phyloP scores from a whole-genome alignment of 1,140 invertebrate genomes.

The Liolophura sinensis region DNA sequence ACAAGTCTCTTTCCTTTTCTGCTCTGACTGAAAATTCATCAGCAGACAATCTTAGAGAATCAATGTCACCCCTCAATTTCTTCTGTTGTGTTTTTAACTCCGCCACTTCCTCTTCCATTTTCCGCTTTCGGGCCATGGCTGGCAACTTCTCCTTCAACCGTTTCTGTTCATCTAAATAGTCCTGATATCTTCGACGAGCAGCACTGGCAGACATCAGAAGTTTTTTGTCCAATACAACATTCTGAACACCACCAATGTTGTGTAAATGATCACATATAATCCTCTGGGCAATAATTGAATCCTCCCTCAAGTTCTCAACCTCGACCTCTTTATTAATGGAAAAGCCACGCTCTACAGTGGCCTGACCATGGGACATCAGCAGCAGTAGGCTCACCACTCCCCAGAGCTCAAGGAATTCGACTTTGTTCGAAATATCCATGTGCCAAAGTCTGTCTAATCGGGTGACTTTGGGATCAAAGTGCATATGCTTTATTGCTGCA shows the following conservation, averaged over 20 bases:
- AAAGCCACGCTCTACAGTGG: slow-evolving; percentile 33
- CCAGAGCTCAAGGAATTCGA: slow-evolving; percentile 14
- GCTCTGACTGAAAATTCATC: slow-evolving; percentile 10
- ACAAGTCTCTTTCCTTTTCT: not conserved
- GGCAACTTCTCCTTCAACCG: too few relatives aligned
- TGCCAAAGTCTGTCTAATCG: slow-evolving; percentile 21
- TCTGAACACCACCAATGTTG: slow-evolving; percentile 10
- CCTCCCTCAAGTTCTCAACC: slow-evolving; percentile 30
- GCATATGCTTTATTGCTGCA: not conserved
- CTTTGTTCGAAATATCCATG: not conserved
- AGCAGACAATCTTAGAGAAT: slow-evolving; percentile 1
- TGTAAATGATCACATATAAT: slow-evolving; percentile 20
- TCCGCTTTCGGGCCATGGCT: too few relatives aligned
- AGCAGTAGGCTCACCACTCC: slow-evolving; percentile 19
- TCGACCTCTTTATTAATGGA: slow-evolving; percentile 29
- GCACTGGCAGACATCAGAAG: not conserved
- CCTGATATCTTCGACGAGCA: slow-evolving; percentile 15
- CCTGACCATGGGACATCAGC: slow-evolving; percentile 35
- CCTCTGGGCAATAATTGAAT: slow-evolving; percentile 22
- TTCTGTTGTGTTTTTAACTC: slow-evolving; percentile 2
- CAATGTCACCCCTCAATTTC: slow-evolving; percentile 1
- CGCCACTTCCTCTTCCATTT: slow-evolving; percentile 1
- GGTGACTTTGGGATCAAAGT: slow-evolving; percentile 1
- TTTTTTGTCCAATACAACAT: slow-evolving; percentile 9
- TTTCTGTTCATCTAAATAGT: slow-evolving; percentile 10